Conservation (phyloP, 2,113 vertebrate genomes). For the Muntiacus reevesi region DNA sequence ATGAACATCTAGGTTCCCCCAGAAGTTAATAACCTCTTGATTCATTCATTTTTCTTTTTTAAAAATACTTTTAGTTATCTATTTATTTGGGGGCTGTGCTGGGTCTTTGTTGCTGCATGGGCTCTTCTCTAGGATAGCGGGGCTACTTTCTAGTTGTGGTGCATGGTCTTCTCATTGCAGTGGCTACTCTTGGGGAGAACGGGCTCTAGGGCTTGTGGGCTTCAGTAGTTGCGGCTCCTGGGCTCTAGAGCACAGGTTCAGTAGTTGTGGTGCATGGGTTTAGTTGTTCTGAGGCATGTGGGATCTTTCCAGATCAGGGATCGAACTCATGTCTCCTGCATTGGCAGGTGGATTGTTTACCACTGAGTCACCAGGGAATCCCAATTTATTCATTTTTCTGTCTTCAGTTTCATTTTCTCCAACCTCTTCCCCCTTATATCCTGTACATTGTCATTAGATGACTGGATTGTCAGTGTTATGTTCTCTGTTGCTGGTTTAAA, state of each 20-base stretch:
- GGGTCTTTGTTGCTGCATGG: background rate
- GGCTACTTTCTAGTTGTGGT: background rate
- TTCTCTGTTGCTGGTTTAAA: background rate
- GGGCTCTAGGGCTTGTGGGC: background rate
- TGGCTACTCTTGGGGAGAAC: background rate
- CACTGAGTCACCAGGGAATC: background rate
- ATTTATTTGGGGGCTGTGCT: background rate
- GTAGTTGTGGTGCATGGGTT: background rate
- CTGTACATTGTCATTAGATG: background rate
- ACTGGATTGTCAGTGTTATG: background rate
- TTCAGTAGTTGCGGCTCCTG: background rate
- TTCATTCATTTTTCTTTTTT: constrained; percentile 5
- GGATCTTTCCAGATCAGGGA: background rate
- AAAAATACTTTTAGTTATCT: background rate
- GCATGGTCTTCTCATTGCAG: background rate
- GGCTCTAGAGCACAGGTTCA: background rate
- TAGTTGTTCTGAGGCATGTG: background rate
- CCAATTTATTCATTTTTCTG: constrained; percentile 14
- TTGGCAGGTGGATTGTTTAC: background rate
- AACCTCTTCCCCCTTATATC: background rate
- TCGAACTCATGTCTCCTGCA: background rate
- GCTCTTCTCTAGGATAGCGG: background rate
- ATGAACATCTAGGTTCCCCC: background rate
- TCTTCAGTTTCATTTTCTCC: background rate
- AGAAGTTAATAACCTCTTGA: background rate